phyloP scores from a whole-genome alignment of 1,140 invertebrate genomes.

The Drosophila mojavensis region DNA sequence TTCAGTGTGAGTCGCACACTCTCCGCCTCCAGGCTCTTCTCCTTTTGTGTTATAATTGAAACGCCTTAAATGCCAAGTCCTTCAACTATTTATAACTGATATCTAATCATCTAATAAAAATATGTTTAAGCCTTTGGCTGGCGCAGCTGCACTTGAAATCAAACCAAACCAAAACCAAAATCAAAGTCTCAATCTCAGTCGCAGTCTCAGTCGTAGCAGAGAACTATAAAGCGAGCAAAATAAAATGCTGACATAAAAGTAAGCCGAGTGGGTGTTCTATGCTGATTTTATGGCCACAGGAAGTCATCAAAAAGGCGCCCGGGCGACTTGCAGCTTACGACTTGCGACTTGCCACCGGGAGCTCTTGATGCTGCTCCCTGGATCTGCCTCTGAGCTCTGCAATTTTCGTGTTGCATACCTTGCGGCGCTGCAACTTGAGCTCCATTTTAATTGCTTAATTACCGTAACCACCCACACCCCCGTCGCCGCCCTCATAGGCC shows the following conservation, averaged over 20 bases:
- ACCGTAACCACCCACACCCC: constrained; percentile 37
- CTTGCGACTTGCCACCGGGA: background rate
- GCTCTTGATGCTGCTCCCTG: background rate
- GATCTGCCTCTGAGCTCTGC: background rate
- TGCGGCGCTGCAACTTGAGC: constrained; percentile 45
- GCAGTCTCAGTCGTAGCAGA: background rate
- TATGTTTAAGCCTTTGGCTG: background rate
- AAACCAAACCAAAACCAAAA: background rate
- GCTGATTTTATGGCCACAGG: constrained; percentile 38
- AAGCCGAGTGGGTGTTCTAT: constrained; percentile 27
- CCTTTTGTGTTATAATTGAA: background rate
- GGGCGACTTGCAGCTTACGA: background rate
- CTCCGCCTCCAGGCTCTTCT: too few species aligned
- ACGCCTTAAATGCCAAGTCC: background rate
- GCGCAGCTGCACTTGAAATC: background rate
- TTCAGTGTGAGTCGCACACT: too few species aligned
- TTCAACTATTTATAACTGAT: background rate
- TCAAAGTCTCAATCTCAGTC: background rate
- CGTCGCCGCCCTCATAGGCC: too few species aligned
- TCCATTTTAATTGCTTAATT: constrained; percentile 78
- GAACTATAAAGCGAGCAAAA: constrained; percentile 17
- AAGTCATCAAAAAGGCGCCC: constrained; percentile 14
- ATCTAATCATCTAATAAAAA: background rate
- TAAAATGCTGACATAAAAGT: constrained; percentile 24
- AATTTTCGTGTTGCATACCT: constrained; percentile 66